Conservation (phyloP, 2,797 vertebrate genomes). For the Falco biarmicus region DNA sequence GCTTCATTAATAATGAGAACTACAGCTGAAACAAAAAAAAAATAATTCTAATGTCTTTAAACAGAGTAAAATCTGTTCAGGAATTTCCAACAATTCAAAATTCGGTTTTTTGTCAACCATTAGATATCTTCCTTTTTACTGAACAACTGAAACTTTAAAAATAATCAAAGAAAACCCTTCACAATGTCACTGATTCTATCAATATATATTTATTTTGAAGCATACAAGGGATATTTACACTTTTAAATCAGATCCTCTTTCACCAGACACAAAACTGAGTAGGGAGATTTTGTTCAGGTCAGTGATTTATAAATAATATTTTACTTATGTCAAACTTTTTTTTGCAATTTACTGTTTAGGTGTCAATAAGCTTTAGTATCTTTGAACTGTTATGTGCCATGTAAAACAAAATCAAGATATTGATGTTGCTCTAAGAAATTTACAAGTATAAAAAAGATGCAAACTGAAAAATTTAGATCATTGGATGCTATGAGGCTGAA, state of each 20-base stretch:
- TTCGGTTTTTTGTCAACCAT: constrained; percentile 4
- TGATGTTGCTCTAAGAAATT: neutral
- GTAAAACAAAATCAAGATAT: neutral
- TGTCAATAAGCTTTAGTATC: neutral
- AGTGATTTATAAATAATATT: neutral
- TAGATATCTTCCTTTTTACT: neutral
- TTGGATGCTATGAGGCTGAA: neutral
- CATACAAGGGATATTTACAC: neutral
- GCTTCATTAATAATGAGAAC: constrained; percentile 53
- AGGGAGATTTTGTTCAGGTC: neutral
- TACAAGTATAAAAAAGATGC: neutral
- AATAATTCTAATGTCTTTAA: constrained; percentile 28
- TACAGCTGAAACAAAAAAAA: neutral
- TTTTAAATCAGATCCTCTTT: neutral
- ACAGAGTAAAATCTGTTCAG: constrained; percentile 22
- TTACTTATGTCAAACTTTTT: neutral
- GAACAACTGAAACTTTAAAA: constrained; percentile 12
- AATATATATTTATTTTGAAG: neutral
- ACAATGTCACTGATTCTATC: neutral
- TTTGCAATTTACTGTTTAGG: neutral
- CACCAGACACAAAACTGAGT: neutral
- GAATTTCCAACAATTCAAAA: constrained; percentile 56
- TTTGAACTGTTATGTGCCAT: neutral
- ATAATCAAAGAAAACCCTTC: neutral
- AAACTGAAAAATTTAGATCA: neutral